A percentile compares a stretch with the other conserved stretches of the same genome.
These are phyloP conservation scores for Heterotis niloticus DNA, from an alignment of 2,113 vertebrate species.

Conservation along the genomic window DNA sequence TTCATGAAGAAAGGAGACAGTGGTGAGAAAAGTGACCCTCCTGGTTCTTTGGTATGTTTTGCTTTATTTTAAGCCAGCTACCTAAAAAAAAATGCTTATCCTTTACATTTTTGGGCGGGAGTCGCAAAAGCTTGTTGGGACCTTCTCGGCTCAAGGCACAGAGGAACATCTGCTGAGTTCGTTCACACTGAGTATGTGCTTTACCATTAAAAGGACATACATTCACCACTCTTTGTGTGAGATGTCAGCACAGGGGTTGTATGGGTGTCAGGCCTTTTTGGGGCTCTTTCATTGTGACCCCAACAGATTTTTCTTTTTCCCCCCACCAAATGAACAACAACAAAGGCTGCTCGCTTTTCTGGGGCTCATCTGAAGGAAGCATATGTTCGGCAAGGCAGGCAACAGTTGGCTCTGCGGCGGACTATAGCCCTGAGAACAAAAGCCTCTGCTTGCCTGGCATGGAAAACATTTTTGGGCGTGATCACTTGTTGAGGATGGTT, in stretches of 20 bases:
- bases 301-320: slow-evolving; percentile 53
- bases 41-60: not conserved
- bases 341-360: slow-evolving; percentile 83
- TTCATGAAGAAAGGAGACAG: not conserved
- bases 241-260: slow-evolving; percentile 47
- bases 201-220: slow-evolving; percentile 15
- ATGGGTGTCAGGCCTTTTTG: slow-evolving; percentile 45
- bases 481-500: slow-evolving; percentile 76
- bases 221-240: not conserved
- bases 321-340: slow-evolving; percentile 68
- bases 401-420: slow-evolving; percentile 76
- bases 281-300: slow-evolving; percentile 56
- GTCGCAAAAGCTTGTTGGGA: not conserved
- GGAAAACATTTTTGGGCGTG: slow-evolving; percentile 82
- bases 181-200: slow-evolving; percentile 51
- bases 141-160: slow-evolving; percentile 9
- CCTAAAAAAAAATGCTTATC: not conserved
- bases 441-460: slow-evolving; percentile 66
- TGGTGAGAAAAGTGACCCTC: not conserved
- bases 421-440: slow-evolving; percentile 76
- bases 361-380: slow-evolving; percentile 86
- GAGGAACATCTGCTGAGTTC: slow-evolving; percentile 47
- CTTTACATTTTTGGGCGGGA: not conserved
- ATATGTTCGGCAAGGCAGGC: slow-evolving; percentile 85
- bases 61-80: slow-evolving; percentile 1